Percentiles rank a stretch among this genome's conserved stretches.
phyloP scores from a whole-genome alignment of 1,140 invertebrate genomes.

The Conus ventricosus region DNA sequence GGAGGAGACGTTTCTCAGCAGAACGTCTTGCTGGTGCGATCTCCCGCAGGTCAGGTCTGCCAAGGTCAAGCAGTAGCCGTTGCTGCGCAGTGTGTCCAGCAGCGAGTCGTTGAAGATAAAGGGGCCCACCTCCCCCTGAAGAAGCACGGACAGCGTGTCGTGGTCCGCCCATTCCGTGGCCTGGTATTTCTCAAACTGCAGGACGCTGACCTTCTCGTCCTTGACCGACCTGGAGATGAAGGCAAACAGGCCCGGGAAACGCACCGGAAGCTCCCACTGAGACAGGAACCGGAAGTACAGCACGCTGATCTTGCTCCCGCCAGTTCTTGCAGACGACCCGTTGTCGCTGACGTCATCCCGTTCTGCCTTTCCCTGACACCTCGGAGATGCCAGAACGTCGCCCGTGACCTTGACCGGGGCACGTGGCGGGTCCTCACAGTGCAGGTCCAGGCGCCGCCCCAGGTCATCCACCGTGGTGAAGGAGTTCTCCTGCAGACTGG shows the following conservation, averaged over 20 bases:
- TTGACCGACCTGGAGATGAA: not conserved
- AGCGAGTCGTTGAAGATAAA: not conserved
- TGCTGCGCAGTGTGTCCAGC: not conserved
- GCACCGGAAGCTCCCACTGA: not conserved
- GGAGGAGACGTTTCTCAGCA: constrained; percentile 3
- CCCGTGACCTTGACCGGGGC: not conserved
- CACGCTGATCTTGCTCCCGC: constrained; percentile 13
- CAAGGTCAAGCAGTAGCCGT: constrained; percentile 25
- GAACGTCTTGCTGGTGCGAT: not conserved
- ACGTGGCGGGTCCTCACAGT: not conserved
- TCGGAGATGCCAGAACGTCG: not conserved
- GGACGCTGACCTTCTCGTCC: not conserved
- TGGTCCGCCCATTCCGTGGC: constrained; percentile 19
- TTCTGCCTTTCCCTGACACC: not conserved
- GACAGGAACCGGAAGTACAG: constrained; percentile 26
- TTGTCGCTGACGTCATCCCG: no score
- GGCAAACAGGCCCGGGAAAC: not conserved
- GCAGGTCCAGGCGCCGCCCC: not conserved
- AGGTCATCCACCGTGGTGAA: not conserved
- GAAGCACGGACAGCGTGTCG: not conserved
- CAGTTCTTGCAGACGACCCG: not conserved
- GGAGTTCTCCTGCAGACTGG: not conserved
- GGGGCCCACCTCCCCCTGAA: not conserved
- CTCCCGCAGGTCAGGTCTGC: constrained; percentile 26
- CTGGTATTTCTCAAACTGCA: constrained; percentile 16